phyloP scores from a whole-genome alignment of 2,797 vertebrate species.

The Rhyacichthys aspro region DNA sequence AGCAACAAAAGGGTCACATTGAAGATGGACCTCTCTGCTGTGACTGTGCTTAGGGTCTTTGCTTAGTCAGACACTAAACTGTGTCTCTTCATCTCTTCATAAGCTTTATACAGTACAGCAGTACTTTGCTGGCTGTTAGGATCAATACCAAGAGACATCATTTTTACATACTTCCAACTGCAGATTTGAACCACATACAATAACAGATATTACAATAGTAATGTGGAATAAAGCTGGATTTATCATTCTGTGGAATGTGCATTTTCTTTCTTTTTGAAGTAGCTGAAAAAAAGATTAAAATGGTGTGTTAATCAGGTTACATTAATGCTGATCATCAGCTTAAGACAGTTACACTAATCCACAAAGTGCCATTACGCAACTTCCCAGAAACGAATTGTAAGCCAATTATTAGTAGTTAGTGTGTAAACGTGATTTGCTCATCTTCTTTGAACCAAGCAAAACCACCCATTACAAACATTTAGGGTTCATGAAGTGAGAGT shows the following conservation, averaged over 20 bases:
- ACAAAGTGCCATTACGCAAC: conserved; percentile 6
- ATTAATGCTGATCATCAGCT: conserved; percentile 26
- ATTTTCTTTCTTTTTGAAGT: too few species aligned
- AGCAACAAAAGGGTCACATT: too few species aligned
- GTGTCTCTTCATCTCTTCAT: too few species aligned
- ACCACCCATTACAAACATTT: background rate
- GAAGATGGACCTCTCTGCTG: too few species aligned
- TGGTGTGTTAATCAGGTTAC: conserved; percentile 29
- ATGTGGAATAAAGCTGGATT: background rate
- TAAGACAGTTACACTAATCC: conserved; percentile 24
- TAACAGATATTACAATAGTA: background rate
- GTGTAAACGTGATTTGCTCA: background rate
- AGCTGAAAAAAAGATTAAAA: background rate
- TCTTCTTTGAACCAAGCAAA: background rate
- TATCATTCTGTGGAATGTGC: background rate
- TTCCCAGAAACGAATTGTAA: conserved; percentile 24
- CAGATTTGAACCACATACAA: background rate
- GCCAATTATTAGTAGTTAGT: conserved; percentile 14
- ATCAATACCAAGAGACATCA: too few species aligned
- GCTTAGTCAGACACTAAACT: too few species aligned
- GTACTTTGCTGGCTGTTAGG: too few species aligned
- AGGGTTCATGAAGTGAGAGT: background rate
- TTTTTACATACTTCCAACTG: too few species aligned
- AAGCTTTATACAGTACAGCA: too few species aligned
- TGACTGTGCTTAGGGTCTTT: too few species aligned